Base-by-base conservation (phyloP, 2,888 invertebrate species). In the Drosophila leonis region DNA sequence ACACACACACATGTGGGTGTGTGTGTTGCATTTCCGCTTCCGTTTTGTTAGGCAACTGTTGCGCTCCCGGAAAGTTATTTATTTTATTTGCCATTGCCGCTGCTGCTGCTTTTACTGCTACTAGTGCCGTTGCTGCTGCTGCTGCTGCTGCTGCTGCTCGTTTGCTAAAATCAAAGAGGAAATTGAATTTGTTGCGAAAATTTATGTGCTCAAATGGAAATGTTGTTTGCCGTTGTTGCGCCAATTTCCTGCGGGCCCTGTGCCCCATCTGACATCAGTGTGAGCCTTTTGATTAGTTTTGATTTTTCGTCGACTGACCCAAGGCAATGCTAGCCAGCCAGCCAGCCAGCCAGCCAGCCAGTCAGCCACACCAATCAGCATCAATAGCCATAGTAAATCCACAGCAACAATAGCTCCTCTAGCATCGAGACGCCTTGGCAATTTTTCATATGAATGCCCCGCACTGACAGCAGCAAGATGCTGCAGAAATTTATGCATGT, bases 131-230 rank as follows among this genome's bases (percentile, higher is more conserved):
- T 48, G 59, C 63, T 52, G 63, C 63, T 77, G 61, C 37, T 57
- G 55, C 61, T 67, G 37, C n/a, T n/a, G 42, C 31, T 63, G 62
- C 67, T 55, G 54, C 72, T 76, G 81, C 83, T 85, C 82, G 85
- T 78, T 86, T 88, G 80, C 88, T 83, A 81, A 88, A 86, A 86
- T 86, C 86, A 86, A 86, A 85, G 87, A 84, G 88, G 88, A 87
- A 88, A 88, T 88, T 88, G 87, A 88, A 87, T 83, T 88, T 83
- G 85, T 87, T 85, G 88, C 75, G 82, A 85, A 86, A 86, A 88
- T 86, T 82, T 86, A 88, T 86, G 85, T 86, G 80, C 71, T 85
- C 78, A 71, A 85, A 86, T 86, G 86, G 88, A 85, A 86, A 86
- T 83, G 82, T 82, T 83, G 77, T 86, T 86, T 88, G 85, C 86